Evolutionary conservation across 2,113 vertebrate genomes (phyloP), one percentile per base, ranked within the genome.

Genomic region (Perca flavescens): DNA sequence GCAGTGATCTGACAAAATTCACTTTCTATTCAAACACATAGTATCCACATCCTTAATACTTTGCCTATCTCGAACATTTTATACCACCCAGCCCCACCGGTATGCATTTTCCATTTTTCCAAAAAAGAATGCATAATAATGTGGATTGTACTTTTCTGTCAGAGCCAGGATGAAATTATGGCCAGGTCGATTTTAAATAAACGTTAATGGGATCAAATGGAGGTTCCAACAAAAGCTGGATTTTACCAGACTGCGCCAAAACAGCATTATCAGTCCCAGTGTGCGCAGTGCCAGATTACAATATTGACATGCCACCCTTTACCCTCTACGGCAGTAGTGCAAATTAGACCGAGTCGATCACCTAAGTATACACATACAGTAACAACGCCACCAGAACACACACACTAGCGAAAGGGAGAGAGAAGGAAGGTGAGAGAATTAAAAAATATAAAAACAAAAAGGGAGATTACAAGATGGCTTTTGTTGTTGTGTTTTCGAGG

Each of bases 391-490:
- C 15, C 62, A 70, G 19, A 61, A 63, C 65, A 63, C 58, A 66
- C 77, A 67, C 60, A 85, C 58, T 72, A 75, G 76, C 79, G 77
- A 81, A 53, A 69, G 74, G 65, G 75, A 1, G 79, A 85, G 87
- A 89, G 91, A 75, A 83, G 92, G 92, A 86, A 73, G 64, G 15
- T 88, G 89, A 69, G 57, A 65, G 72, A 21, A 46, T 25, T 25
- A 90, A 79, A 53, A 67, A 77, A n/a, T 47, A 88, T 92, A 89
- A 16, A 43, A 80, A 7, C 43, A 5, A 60, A 60, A 57, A 49
- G 19, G 62, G 74, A 21, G 49, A 22, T 62, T n/a, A 61, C 57
- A 72, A 11, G 58, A 89, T 82, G 89, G 73, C 79, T 91, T 68
- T 64, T 77, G 71, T 71, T 56, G 58, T 63, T 66, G 77, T 58